phyloP scores from a whole-genome alignment of 2,888 invertebrate species.

The Saturnia pavonia region DNA sequence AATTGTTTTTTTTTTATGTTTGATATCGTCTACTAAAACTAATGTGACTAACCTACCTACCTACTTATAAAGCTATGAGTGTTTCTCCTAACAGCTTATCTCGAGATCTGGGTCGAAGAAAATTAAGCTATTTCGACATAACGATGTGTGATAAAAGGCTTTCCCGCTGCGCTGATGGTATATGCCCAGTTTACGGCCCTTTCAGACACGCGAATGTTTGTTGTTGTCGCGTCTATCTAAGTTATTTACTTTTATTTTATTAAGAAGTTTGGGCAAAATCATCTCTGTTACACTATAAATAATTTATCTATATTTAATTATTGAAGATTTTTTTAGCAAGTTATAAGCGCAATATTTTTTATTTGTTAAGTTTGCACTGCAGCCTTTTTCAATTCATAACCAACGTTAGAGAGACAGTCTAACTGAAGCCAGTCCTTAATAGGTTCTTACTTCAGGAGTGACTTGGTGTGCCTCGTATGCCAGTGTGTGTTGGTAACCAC shows the following conservation, averaged over 20 bases:
- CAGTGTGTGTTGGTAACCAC: too few relatives aligned
- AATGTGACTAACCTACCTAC: neutral
- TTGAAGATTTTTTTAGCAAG: too few relatives aligned
- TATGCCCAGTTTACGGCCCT: constrained; percentile 8
- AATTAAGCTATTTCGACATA: constrained; percentile 17
- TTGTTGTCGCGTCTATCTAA: neutral
- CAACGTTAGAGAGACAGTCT: too few relatives aligned
- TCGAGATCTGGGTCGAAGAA: constrained; percentile 14
- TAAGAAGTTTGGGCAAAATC: neutral
- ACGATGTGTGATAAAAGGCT: constrained; percentile 14
- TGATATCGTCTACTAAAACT: neutral
- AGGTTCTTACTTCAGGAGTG: too few relatives aligned
- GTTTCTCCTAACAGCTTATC: constrained; percentile 1
- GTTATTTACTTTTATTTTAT: neutral
- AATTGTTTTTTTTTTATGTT: neutral
- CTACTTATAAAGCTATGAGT: neutral
- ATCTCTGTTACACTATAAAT: too few relatives aligned
- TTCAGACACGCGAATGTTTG: neutral
- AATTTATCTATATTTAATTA: too few relatives aligned
- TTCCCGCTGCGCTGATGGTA: constrained; percentile 1
- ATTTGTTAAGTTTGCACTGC: too few relatives aligned
- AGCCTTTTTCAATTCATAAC: too few relatives aligned
- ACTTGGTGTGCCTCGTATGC: too few relatives aligned
- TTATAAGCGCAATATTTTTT: too few relatives aligned
- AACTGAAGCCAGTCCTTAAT: too few relatives aligned